These are phyloP conservation scores for Philypnodon macrostomus DNA, from an alignment of 2,797 vertebrate species.

Conservation along the genomic window DNA sequence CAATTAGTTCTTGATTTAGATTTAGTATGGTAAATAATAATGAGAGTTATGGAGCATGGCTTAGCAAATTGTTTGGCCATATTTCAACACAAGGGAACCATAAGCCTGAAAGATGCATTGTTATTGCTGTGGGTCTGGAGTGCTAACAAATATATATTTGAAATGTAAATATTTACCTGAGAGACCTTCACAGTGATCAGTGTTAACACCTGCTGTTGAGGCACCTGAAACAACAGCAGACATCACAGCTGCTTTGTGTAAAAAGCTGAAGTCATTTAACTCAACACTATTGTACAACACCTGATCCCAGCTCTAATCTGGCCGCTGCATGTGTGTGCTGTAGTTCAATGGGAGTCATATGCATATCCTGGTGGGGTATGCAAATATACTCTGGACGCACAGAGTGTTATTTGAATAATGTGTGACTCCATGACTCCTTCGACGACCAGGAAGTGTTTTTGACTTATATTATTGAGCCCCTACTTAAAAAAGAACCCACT, in stretches of 20 bases:
- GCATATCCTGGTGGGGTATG: constrained; percentile 30
- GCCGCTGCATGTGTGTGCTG: neutral
- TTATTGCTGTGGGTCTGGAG: too few relatives aligned
- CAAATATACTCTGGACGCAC: constrained; percentile 21
- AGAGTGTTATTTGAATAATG: constrained; percentile 44
- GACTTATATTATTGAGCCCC: too few relatives aligned
- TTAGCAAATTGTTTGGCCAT: too few relatives aligned
- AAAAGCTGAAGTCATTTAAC: neutral
- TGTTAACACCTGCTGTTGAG: neutral
- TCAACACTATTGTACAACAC: neutral
- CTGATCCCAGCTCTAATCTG: constrained; percentile 7
- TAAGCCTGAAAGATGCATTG: neutral
- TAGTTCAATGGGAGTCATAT: constrained; percentile 15
- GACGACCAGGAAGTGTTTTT: constrained; percentile 4
- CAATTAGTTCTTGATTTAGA: too few relatives aligned
- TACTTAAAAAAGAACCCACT: neutral
- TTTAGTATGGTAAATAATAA: too few relatives aligned
- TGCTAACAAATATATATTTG: too few relatives aligned
- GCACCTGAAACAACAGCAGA: constrained; percentile 8
- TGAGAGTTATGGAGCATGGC: too few relatives aligned
- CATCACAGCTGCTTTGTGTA: neutral
- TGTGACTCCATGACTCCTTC: constrained; percentile 5
- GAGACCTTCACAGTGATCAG: neutral
- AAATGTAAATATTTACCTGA: too few relatives aligned
- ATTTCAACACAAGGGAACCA: too few relatives aligned